These are phyloP conservation scores for Rachycentron canadum DNA, from an alignment of 2,797 vertebrate species.

Conservation along the genomic window DNA sequence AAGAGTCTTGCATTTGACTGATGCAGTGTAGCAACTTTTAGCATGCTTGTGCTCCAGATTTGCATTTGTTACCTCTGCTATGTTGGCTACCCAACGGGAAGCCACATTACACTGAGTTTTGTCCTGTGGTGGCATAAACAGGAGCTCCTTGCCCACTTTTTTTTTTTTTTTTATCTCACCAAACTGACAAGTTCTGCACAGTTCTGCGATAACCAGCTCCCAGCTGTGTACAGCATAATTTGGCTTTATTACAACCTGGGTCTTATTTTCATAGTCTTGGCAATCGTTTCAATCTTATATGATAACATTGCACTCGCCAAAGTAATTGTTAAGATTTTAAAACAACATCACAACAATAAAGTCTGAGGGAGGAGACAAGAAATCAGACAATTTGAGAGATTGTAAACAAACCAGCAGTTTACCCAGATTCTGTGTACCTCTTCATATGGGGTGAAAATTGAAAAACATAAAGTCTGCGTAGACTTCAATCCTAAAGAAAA, in stretches of 20 bases:
- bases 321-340: constrained; percentile 8
- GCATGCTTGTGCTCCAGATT: constrained; percentile 44
- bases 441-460: not conserved
- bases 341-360: constrained; percentile 14
- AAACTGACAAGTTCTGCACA: constrained; percentile 21
- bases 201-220: not conserved
- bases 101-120: constrained; percentile 41
- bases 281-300: constrained; percentile 7
- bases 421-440: constrained; percentile 3
- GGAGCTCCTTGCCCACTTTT: not conserved
- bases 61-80: constrained; percentile 46
- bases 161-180: constrained; percentile 29
- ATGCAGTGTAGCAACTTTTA: constrained; percentile 45
- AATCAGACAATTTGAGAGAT: not conserved
- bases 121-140: constrained; percentile 32
- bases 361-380: not conserved
- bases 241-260: not conserved
- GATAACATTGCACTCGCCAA: not conserved
- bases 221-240: constrained; percentile 14
- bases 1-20: constrained; percentile 56
- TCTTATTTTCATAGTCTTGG: constrained; percentile 18
- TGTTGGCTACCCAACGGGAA: constrained; percentile 31
- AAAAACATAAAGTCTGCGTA: not conserved
- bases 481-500: not conserved
- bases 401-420: constrained; percentile 12